Percentiles rank a stretch among this genome's conserved stretches.
Evolutionary conservation across 2,888 invertebrate genomes (phyloP).

Genomic region (Caenorhabditis becei): DNA sequence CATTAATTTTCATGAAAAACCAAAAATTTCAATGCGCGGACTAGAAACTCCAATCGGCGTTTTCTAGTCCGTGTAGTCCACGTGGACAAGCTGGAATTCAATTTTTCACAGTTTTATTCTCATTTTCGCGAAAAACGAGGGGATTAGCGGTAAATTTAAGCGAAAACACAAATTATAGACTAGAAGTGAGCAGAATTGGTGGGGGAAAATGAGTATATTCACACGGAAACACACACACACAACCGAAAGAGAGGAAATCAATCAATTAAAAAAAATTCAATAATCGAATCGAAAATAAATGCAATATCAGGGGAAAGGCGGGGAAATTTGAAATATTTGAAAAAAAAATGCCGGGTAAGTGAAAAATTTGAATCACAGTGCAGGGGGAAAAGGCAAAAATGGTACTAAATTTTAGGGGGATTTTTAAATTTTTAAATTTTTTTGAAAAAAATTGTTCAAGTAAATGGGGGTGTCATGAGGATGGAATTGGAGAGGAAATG

Average conservation of each 20-base stretch:
- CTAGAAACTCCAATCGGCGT: no score
- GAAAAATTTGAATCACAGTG: conserved; percentile 6
- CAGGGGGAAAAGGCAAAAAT: background rate
- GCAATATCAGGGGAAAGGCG: background rate
- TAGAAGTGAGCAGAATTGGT: conserved; percentile 7
- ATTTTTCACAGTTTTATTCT: conserved; percentile 8
- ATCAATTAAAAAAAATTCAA: background rate
- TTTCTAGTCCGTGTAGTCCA: no score
- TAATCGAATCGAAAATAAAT: background rate
- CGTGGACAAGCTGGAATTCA: conserved; percentile 19
- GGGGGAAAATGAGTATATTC: background rate
- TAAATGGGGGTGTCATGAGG: conserved; percentile 21
- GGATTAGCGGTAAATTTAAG: no score
- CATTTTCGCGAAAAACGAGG: conserved; percentile 3
- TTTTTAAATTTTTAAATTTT: background rate
- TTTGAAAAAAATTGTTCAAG: background rate
- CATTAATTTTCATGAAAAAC: no score
- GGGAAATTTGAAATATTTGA: background rate
- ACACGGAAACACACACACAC: background rate
- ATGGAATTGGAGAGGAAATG: conserved; percentile 25
- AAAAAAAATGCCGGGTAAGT: background rate
- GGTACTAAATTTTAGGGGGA: background rate
- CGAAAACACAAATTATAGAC: background rate
- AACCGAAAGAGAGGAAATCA: background rate
- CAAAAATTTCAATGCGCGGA: no score